These are phyloP conservation scores for Natator depressus DNA, from an alignment of 2,113 vertebrate species.

Conservation along the genomic window DNA sequence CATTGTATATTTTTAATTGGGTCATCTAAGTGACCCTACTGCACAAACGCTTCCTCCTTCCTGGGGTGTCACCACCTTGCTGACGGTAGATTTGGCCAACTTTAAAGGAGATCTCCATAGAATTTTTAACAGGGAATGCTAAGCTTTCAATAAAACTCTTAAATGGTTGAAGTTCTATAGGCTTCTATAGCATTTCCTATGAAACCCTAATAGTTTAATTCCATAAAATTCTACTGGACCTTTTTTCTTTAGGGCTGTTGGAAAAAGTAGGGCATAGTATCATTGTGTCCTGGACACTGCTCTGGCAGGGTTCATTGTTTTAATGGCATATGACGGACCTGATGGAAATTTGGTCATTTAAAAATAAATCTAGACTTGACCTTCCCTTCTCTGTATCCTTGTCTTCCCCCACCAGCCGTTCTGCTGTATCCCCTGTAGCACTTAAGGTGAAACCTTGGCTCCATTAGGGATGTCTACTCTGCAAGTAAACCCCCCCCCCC, in stretches of 20 bases:
- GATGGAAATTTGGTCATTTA: conserved; percentile 5
- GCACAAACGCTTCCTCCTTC: background rate
- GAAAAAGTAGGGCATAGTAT: background rate
- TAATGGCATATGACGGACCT: conserved; percentile 16
- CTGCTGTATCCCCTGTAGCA: conserved; percentile 52
- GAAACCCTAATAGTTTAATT: background rate
- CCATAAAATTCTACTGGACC: background rate
- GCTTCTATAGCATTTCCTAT: conserved; percentile 11
- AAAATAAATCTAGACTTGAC: conserved; percentile 15
- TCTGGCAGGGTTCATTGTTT: conserved; percentile 8
- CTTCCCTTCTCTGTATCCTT: conserved; percentile 51
- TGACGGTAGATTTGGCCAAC: background rate
- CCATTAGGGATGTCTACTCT: background rate
- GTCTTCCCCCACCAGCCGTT: conserved; percentile 52
- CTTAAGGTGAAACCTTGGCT: conserved; percentile 65
- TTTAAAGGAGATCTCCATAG: conserved; percentile 15
- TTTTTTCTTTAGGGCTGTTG: background rate
- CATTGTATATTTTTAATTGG: conserved; percentile 38
- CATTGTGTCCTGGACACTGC: background rate
- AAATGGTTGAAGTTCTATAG: background rate
- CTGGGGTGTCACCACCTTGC: background rate
- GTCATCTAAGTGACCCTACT: conserved; percentile 18
- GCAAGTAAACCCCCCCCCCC: background rate
- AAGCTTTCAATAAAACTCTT: background rate
- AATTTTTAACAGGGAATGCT: background rate